Evolutionary conservation across 1,140 invertebrate genomes (phyloP), one percentile per base, ranked within the genome.

Genomic region (Drosophila gunungcola): DNA sequence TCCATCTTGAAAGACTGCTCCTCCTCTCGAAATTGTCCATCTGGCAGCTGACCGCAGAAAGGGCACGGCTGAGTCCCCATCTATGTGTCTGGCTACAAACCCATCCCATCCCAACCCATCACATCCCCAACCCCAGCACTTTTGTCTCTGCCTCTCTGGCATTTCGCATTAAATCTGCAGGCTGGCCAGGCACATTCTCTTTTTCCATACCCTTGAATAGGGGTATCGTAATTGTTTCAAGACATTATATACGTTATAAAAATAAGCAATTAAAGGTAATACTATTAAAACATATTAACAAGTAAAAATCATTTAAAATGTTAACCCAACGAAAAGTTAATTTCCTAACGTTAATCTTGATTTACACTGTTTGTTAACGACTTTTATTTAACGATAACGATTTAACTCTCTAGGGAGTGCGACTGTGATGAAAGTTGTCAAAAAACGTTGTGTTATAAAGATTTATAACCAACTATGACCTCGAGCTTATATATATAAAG

Each of bases 21-120:
- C 57, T 38, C 41, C 21, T 12, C 42, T 21, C 42, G 55, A 42
- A 89, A 56, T 57, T 84, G 80, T 88, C 83, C 83, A 88, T 88
- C 82, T 88, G 82, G 74, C 82, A 83, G 83, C 84, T 84, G 84
- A 89, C 84, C 84, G 70, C 84, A 88, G 84, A 89, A 88, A 82
- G 83, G 84, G 80, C 76, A 68, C 54, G 53, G 73, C 65, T 55
- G 41, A n/a, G 39, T 21, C 46, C 69, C 60, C 78, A 63, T 48
- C 67, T 41, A 41, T 32, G 16, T 48, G 58, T 41, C 29, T 32
- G 16, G 27, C 13, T 43, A 13, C 52, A 45, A 55, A 32, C 58
- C 29, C 52, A 68, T 68, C 43, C 12, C 45, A 51, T 34, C 12
- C 21, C 51, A 51, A 62, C 12, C 29, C 51, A 51, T 67, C 12